Percentiles rank a stretch among this genome's conserved stretches.
Conservation (phyloP, 2,888 invertebrate genomes). For the Ophion ellenae region DNA sequence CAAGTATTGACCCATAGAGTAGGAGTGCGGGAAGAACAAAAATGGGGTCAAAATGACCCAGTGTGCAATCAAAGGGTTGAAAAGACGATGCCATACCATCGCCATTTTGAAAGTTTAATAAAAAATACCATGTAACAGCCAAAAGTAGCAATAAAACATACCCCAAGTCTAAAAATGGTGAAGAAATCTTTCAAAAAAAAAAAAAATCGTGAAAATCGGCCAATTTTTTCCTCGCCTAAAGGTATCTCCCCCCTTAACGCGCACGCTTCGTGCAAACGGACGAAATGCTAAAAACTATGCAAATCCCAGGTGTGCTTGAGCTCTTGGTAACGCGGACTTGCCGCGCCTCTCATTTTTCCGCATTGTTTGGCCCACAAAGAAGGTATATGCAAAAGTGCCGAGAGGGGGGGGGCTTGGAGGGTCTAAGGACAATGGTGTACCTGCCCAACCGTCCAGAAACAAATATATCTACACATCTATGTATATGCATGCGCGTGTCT, state of each 20-base stretch:
- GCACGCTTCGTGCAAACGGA: constrained; percentile 17
- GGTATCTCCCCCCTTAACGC: not conserved
- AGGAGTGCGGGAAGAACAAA: too few species aligned
- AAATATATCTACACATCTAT: not conserved
- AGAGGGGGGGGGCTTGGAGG: constrained; percentile 7
- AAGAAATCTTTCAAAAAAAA: too few species aligned
- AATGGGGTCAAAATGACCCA: too few species aligned
- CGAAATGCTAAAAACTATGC: constrained; percentile 75
- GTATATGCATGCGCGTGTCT: not conserved
- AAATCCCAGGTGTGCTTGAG: constrained; percentile 70
- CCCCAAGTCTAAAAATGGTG: too few species aligned
- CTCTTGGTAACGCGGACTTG: constrained; percentile 45
- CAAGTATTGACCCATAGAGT: too few species aligned
- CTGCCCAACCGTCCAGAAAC: constrained; percentile 58
- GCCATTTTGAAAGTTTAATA: too few species aligned
- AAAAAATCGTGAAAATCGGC: too few species aligned
- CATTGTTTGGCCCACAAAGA: constrained; percentile 75
- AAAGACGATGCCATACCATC: too few species aligned
- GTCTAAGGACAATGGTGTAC: constrained; percentile 63
- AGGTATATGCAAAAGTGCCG: constrained; percentile 62
- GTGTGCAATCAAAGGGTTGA: too few species aligned
- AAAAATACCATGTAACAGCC: too few species aligned
- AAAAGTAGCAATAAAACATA: too few species aligned
- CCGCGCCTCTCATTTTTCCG: constrained; percentile 72
- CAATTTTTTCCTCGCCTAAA: too few species aligned